A percentile compares a stretch with the other conserved stretches of the same genome.
These are phyloP conservation scores for rabbit (Oryctolagus cuniculus) DNA, from an alignment of 2,113 vertebrate genomes.

Conservation along the genomic window DNA sequence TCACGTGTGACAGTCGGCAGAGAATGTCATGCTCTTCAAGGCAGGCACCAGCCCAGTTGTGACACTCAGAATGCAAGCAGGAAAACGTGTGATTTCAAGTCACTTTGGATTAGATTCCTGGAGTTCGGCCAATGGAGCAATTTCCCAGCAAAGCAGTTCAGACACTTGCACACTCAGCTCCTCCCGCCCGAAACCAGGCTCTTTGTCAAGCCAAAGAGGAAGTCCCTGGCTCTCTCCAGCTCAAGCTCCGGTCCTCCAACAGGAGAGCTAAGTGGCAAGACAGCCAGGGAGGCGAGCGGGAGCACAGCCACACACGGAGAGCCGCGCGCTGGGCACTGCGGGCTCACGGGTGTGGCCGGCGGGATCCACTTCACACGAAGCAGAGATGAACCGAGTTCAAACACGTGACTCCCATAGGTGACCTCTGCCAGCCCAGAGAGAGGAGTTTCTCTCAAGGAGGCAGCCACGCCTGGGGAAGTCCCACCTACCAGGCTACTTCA, in stretches of 20 bases:
- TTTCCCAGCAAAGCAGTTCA: conserved; percentile 63
- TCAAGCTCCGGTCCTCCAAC: neutral
- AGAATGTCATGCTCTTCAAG: conserved; percentile 47
- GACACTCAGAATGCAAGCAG: conserved; percentile 37
- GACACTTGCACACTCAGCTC: neutral
- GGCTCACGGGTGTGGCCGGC: neutral
- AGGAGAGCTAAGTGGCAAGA: neutral
- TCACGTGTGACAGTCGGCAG: neutral
- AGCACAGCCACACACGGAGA: too few species aligned
- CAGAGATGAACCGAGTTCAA: neutral
- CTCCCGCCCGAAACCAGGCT: neutral
- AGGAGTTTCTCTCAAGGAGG: neutral
- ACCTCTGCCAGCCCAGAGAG: neutral
- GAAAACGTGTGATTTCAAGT: conserved; percentile 62
- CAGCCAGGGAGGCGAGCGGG: neutral
- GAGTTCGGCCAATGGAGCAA: conserved; percentile 55
- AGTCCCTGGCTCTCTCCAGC: neutral
- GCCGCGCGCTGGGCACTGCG: neutral
- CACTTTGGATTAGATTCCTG: conserved; percentile 56
- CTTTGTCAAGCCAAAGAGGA: neutral
- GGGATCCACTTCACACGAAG: neutral
- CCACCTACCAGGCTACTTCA: neutral
- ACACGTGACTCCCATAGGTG: neutral
- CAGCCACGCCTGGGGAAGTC: neutral
- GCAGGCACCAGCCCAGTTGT: conserved; percentile 36